Conservation (phyloP, 2,113 vertebrate genomes). For the Astur gentilis region DNA sequence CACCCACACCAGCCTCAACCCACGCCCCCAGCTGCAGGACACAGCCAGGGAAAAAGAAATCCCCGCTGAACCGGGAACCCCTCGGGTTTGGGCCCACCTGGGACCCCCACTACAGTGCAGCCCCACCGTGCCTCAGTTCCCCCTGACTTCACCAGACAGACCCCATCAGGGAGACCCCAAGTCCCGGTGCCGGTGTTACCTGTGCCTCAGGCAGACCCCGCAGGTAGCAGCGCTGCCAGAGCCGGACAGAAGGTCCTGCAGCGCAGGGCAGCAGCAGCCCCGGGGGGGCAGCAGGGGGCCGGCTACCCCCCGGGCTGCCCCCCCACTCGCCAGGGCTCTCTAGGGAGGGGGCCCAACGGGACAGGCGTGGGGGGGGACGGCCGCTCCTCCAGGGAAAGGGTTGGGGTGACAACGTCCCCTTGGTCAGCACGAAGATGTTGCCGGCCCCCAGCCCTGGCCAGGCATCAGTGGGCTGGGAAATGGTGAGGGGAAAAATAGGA, state of each 20-base stretch:
- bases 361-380: constrained; percentile 70
- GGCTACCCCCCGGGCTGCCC: constrained; percentile 25
- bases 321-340: constrained; percentile 78
- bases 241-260: constrained; percentile 78
- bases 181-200: constrained; percentile 57
- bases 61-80: not conserved
- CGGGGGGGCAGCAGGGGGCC: not conserved
- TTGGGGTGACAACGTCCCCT: constrained; percentile 77
- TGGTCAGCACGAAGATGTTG: constrained; percentile 78
- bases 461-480: not conserved
- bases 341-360: constrained; percentile 71
- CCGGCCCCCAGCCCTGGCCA: not conserved
- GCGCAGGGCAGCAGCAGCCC: constrained; percentile 82
- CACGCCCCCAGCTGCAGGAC: not conserved
- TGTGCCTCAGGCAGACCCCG: constrained; percentile 83
- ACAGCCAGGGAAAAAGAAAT: too few species aligned
- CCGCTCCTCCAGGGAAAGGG: constrained; percentile 82
- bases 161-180: not conserved
- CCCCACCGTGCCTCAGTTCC: not conserved
- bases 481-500: too few species aligned
- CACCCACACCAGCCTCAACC: not conserved
- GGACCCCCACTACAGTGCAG: not conserved
- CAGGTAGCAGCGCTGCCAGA: constrained; percentile 92
- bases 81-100: too few species aligned
- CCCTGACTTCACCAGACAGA: not conserved